A percentile compares a stretch with the other conserved stretches of the same genome.
Evolutionary conservation across 2,113 vertebrate species (phyloP).

Genomic region (Rhabdornis inornatus): DNA sequence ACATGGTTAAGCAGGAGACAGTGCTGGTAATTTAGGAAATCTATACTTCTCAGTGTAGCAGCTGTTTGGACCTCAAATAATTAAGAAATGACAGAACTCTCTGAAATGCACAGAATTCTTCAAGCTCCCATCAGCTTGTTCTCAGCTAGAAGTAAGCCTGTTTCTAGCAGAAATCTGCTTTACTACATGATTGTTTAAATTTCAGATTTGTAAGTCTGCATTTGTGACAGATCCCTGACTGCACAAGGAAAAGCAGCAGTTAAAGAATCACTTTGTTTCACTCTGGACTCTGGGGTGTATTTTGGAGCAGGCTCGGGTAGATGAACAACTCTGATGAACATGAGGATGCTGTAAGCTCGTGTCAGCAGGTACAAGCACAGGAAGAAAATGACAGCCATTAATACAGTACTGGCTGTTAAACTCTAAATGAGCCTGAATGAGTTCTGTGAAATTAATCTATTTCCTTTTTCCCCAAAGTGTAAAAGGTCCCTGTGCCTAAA

Average conservation of each 20-base stretch:
- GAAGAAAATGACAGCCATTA: conserved; percentile 28
- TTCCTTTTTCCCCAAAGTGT: neutral
- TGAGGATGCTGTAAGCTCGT: neutral
- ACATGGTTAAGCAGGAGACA: neutral
- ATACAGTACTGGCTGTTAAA: conserved; percentile 30
- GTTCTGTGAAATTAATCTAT: conserved; percentile 10
- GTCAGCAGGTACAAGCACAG: neutral
- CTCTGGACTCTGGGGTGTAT: neutral
- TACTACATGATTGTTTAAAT: neutral
- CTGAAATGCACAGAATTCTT: neutral
- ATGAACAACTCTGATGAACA: neutral
- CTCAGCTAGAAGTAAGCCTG: neutral
- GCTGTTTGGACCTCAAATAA: neutral
- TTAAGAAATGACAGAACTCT: neutral
- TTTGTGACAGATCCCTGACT: neutral
- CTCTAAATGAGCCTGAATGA: conserved; percentile 31
- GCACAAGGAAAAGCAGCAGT: neutral
- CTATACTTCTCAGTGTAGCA: neutral
- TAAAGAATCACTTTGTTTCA: conserved; percentile 4
- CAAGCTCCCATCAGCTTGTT: neutral
- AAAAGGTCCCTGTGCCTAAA: conserved; percentile 3
- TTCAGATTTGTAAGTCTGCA: neutral
- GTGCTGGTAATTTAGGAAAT: neutral
- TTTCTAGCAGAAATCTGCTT: conserved; percentile 15
- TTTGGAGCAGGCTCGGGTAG: neutral